These are phyloP conservation scores for Drosophila tripunctata DNA, from an alignment of 2,888 invertebrate genomes.

Conservation along the genomic window DNA sequence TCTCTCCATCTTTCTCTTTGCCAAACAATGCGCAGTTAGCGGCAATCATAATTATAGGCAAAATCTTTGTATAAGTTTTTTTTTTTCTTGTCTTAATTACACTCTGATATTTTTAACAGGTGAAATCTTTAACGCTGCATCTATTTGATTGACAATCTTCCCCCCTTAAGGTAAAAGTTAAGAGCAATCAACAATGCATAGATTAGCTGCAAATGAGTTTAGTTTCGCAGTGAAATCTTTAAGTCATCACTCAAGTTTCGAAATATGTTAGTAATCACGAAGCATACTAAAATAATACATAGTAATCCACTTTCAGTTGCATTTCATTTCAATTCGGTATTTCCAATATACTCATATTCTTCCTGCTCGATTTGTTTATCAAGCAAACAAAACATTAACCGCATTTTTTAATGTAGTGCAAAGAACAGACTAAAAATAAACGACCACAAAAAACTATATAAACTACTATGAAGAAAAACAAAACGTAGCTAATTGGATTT, in stretches of 20 bases:
- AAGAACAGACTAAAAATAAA: conserved; percentile 54
- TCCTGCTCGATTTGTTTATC: conserved; percentile 41
- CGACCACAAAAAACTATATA: conserved; percentile 17
- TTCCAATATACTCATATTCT: conserved; percentile 42
- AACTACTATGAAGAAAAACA: conserved; percentile 13
- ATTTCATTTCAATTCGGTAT: conserved; percentile 23
- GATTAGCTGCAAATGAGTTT: conserved; percentile 28
- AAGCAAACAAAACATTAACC: conserved; percentile 40
- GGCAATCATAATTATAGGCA: conserved; percentile 69
- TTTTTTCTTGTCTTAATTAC: conserved; percentile 54
- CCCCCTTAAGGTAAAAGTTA: conserved; percentile 38
- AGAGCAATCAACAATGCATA: conserved; percentile 25
- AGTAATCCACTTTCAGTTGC: not conserved
- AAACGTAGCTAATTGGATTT: conserved; percentile 67
- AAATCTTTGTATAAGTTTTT: conserved; percentile 11
- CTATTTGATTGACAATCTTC: conserved; percentile 49
- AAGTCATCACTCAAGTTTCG: not conserved
- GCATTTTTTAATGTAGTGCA: conserved; percentile 43
- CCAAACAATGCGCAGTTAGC: conserved; percentile 45
- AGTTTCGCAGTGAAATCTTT: conserved; percentile 14
- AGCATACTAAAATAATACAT: conserved; percentile 1
- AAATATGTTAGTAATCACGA: conserved; percentile 3
- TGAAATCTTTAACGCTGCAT: conserved; percentile 60
- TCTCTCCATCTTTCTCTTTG: not conserved
- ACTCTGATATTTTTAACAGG: conserved; percentile 37